These are phyloP conservation scores for Oryctolagus cuniculus DNA, from an alignment of 2,113 vertebrate genomes.

Conservation along the genomic window DNA sequence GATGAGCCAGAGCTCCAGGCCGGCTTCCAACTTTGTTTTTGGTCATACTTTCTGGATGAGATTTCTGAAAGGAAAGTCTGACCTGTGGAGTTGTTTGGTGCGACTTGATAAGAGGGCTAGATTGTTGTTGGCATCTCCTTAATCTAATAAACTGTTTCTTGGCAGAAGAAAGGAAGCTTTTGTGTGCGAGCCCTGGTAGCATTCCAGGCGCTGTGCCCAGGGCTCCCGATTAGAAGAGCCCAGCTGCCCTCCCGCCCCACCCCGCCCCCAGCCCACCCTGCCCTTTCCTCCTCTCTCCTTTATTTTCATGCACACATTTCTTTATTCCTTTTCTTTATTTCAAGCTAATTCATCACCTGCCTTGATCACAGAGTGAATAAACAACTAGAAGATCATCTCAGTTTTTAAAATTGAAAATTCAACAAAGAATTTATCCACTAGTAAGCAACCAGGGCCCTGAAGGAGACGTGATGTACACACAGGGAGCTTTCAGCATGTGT, in stretches of 20 bases:
- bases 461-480: not conserved
- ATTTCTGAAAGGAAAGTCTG: conserved; percentile 11
- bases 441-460: not conserved
- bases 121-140: not conserved
- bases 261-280: no score
- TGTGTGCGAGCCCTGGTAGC: not conserved
- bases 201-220: not conserved
- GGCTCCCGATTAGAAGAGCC: not conserved
- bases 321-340: not conserved
- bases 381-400: conserved; percentile 25
- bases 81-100: conserved; percentile 21
- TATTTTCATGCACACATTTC: not conserved
- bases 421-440: not conserved
- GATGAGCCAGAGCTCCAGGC: not conserved
- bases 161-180: conserved; percentile 65
- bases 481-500: not conserved
- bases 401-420: conserved; percentile 15
- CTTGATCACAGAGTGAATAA: conserved; percentile 4
- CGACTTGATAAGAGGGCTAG: conserved; percentile 12
- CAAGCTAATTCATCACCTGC: not conserved
- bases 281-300: not conserved
- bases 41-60: conserved; percentile 40
- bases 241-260: not conserved
- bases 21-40: not conserved
- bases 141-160: not conserved